phyloP scores from a whole-genome alignment of 2,797 vertebrate genomes.

The Enteromius fasciolatus region DNA sequence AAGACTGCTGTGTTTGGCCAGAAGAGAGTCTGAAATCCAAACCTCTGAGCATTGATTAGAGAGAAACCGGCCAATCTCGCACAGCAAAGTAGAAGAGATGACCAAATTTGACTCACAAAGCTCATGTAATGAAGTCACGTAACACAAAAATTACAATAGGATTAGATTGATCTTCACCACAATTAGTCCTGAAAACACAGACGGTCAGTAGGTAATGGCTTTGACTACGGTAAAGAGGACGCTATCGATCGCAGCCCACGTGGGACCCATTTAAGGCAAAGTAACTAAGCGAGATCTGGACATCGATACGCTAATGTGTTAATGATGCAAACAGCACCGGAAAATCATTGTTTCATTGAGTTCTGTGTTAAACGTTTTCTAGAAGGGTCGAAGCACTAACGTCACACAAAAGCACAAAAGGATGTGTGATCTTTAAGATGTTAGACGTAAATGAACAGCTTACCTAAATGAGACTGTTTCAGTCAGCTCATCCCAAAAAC shows the following conservation, averaged over 20 bases:
- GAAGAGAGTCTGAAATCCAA: background rate
- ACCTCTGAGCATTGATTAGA: constrained; percentile 32
- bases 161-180: constrained; percentile 23
- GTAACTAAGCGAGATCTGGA: constrained; percentile 12
- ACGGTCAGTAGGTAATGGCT: constrained; percentile 4
- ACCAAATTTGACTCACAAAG: background rate
- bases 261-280: constrained; percentile 17
- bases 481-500: background rate
- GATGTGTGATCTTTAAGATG: background rate
- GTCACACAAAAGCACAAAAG: background rate
- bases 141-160: background rate
- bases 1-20: background rate
- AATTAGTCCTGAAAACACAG: background rate
- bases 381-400: background rate
- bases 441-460: background rate
- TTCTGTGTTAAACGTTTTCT: constrained; percentile 11
- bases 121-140: background rate
- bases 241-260: constrained; percentile 22
- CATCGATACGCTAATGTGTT: constrained; percentile 45
- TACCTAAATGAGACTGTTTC: background rate
- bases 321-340: constrained; percentile 33
- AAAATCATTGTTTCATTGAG: constrained; percentile 43
- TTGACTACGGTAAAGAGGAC: constrained; percentile 1
- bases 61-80: background rate
- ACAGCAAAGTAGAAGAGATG: background rate